These are phyloP conservation scores for Coleophora flavipennella DNA, from an alignment of 2,888 invertebrate species.

Conservation along the genomic window DNA sequence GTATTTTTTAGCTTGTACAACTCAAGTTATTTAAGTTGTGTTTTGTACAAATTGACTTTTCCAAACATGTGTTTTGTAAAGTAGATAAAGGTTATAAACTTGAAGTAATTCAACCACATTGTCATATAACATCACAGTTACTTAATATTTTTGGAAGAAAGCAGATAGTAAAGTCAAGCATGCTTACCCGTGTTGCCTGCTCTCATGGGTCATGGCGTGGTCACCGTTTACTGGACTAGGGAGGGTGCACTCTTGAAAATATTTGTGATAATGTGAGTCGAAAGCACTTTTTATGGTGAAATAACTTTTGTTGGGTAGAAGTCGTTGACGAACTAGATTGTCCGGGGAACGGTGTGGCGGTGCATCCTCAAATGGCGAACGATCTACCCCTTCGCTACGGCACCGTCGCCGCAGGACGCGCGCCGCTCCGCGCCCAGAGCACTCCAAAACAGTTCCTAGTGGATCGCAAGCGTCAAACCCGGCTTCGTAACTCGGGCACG, in stretches of 20 bases:
- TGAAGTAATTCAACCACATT: background rate
- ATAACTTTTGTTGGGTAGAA: constrained; percentile 48
- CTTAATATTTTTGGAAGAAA: no score
- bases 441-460: constrained; percentile 53
- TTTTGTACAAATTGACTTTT: background rate
- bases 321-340: constrained; percentile 35
- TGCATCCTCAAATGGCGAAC: constrained; percentile 64
- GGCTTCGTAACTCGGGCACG: constrained; percentile 61
- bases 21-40: background rate
- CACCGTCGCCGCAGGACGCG: constrained; percentile 62
- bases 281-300: constrained; percentile 47
- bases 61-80: constrained; percentile 1
- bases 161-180: constrained; percentile 12
- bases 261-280: constrained; percentile 36
- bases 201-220: constrained; percentile 55
- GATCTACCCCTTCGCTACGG: constrained; percentile 65
- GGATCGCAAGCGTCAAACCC: constrained; percentile 63
- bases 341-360: constrained; percentile 45
- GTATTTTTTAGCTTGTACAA: background rate
- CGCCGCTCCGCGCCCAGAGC: constrained; percentile 50
- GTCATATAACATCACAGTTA: no score
- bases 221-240: constrained; percentile 60
- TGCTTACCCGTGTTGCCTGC: constrained; percentile 36
- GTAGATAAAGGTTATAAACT: constrained; percentile 2
- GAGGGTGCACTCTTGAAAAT: constrained; percentile 50